These are phyloP conservation scores for Drosophila trapezifrons DNA, from an alignment of 1,140 invertebrate species.

Conservation along the genomic window DNA sequence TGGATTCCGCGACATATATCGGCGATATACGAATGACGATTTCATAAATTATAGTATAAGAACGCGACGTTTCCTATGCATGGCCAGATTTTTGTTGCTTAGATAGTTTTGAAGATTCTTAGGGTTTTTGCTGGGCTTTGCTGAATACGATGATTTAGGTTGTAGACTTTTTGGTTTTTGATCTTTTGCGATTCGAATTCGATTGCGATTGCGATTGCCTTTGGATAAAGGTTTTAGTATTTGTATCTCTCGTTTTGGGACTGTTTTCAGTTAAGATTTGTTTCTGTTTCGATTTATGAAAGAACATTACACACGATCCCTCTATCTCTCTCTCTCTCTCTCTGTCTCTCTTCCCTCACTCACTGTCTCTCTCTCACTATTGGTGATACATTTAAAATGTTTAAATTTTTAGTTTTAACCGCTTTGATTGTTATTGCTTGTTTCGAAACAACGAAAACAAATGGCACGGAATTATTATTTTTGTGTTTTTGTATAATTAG, in stretches of 20 bases:
- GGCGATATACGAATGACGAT: conserved; percentile 36
- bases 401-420: conserved; percentile 63
- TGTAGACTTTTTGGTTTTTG: conserved; percentile 70
- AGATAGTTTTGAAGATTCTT: conserved; percentile 79
- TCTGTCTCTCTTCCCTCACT: conserved; percentile 2
- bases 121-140: conserved; percentile 49
- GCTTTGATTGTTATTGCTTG: conserved; percentile 79
- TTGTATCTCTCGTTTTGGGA: conserved; percentile 45
- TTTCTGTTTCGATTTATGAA: conserved; percentile 29
- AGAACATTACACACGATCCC: conserved; percentile 71
- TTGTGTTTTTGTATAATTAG: conserved; percentile 43
- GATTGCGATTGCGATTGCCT: conserved; percentile 61
- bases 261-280: conserved; percentile 28
- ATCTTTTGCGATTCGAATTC: conserved; percentile 83
- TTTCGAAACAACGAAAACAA: conserved; percentile 73
- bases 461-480: conserved; percentile 79
- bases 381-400: conserved; percentile 72
- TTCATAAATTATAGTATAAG: conserved; percentile 54
- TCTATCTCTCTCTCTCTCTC: conserved; percentile 16
- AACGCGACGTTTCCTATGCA: conserved; percentile 65
- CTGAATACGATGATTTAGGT: conserved; percentile 43
- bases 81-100: conserved; percentile 74
- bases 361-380: conserved; percentile 6
- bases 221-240: conserved; percentile 67
- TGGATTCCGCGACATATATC: conserved; percentile 21